A percentile compares a stretch with the other conserved stretches of the same genome.
Evolutionary conservation across 2,113 vertebrate genomes (phyloP).

Genomic region (Pelodiscus sinensis): DNA sequence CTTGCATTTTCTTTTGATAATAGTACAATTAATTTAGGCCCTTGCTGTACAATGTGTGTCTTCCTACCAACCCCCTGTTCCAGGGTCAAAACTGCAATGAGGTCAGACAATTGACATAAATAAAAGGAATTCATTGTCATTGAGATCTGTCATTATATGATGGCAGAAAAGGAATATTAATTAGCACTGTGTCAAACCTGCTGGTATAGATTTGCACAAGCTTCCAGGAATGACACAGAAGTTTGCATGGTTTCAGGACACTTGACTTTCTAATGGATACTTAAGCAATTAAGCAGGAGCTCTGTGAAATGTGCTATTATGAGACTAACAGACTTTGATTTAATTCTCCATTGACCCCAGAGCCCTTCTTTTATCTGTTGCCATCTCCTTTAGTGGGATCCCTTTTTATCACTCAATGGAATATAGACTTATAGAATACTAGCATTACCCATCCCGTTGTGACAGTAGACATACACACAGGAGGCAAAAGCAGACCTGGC

Average conservation of each 20-base stretch:
- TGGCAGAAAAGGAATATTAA: neutral
- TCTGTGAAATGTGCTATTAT: neutral
- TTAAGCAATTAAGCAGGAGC: neutral
- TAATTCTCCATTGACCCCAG: rapidly evolving
- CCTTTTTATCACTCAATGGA: neutral
- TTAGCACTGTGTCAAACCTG: neutral
- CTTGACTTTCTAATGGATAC: neutral
- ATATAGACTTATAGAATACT: neutral
- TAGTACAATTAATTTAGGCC: neutral
- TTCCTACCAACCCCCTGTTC: neutral
- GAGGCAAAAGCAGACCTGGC: no score
- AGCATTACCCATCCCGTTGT: no score
- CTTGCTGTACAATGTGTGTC: neutral
- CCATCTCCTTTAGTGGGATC: neutral
- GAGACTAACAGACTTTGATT: neutral
- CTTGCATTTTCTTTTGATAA: neutral
- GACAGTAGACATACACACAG: no score
- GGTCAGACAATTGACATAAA: neutral
- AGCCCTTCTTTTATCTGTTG: neutral
- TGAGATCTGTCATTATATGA: neutral
- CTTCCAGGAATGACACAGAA: neutral
- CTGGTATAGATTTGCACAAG: neutral
- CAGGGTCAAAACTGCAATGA: neutral
- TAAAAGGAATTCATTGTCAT: neutral
- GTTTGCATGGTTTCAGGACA: neutral